Percentiles rank a stretch among this genome's conserved stretches.
phyloP scores from a whole-genome alignment of 2,888 invertebrate species.

The Pandemis heparana region DNA sequence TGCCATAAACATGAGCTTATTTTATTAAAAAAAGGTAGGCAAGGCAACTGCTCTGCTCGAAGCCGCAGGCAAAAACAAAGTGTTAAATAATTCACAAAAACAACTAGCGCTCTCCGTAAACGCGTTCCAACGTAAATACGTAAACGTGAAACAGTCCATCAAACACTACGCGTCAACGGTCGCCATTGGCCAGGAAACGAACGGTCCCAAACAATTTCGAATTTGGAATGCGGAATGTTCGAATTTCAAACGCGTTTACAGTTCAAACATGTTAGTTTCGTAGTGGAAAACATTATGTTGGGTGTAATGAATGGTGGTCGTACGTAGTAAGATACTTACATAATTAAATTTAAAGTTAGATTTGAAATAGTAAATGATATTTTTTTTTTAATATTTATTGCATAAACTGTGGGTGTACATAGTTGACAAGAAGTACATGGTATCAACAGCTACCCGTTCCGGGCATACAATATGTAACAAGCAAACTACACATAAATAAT shows the following conservation, averaged over 20 bases:
- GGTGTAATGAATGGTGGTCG: not conserved
- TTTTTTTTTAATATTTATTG: too few species aligned
- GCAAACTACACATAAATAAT: too few species aligned
- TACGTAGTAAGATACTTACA: not conserved
- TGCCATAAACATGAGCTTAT: too few species aligned
- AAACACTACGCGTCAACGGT: constrained; percentile 39
- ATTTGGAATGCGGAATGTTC: constrained; percentile 47
- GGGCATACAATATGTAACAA: too few species aligned
- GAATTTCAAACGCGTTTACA: constrained; percentile 41
- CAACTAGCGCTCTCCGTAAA: constrained; percentile 12
- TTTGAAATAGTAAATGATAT: not conserved
- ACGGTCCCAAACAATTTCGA: constrained; percentile 40
- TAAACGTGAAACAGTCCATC: constrained; percentile 11
- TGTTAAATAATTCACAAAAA: constrained; percentile 7
- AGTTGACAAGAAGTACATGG: too few species aligned
- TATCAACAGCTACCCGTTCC: too few species aligned
- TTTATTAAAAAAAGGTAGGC: too few species aligned
- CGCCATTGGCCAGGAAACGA: constrained; percentile 27
- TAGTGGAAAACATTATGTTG: constrained; percentile 50
- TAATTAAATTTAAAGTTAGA: not conserved
- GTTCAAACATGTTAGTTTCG: constrained; percentile 35
- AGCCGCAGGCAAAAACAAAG: not conserved
- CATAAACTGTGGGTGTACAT: too few species aligned
- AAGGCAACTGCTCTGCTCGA: not conserved
- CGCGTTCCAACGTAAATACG: constrained; percentile 28